phyloP scores from a whole-genome alignment of 2,113 vertebrate species.

The Taurulus bubalis region DNA sequence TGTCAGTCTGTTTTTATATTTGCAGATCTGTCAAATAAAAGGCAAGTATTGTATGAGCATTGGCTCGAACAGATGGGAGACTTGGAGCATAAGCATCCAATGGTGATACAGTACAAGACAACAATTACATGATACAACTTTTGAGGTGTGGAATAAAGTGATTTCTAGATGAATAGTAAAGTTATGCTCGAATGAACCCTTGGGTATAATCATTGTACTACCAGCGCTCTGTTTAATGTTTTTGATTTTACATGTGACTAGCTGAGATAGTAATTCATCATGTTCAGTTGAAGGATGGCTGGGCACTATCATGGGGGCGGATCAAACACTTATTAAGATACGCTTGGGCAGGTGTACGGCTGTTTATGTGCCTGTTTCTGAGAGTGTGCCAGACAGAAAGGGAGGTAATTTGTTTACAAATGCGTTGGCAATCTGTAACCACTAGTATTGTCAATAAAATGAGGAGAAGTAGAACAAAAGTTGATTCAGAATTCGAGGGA shows the following conservation, averaged over 20 bases:
- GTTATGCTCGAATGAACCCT: slow-evolving; percentile 25
- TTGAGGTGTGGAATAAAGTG: background rate
- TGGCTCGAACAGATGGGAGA: slow-evolving; percentile 27
- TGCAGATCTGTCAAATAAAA: slow-evolving; percentile 47
- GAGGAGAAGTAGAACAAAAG: background rate
- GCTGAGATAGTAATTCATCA: slow-evolving; percentile 44
- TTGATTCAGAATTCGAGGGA: background rate
- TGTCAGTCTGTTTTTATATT: slow-evolving; percentile 54
- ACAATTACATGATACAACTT: slow-evolving; percentile 18
- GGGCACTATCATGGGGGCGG: slow-evolving; percentile 30
- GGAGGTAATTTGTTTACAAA: slow-evolving; percentile 29
- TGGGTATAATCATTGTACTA: slow-evolving; percentile 35
- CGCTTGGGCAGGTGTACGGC: slow-evolving; percentile 24
- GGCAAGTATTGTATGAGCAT: slow-evolving; percentile 15
- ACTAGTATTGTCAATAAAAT: background rate
- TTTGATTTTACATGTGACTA: slow-evolving; percentile 55
- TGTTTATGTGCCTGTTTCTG: slow-evolving; percentile 21
- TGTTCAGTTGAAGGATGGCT: slow-evolving; percentile 46
- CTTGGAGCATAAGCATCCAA: background rate
- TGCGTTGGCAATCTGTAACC: slow-evolving; percentile 9
- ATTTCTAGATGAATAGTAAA: slow-evolving; percentile 26
- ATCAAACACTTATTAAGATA: slow-evolving; percentile 56
- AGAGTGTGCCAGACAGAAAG: slow-evolving; percentile 14
- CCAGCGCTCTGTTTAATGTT: slow-evolving; percentile 25
- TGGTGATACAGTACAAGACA: background rate